Conservation (phyloP, 2,888 invertebrate genomes). For the Trichacis sp. region DNA sequence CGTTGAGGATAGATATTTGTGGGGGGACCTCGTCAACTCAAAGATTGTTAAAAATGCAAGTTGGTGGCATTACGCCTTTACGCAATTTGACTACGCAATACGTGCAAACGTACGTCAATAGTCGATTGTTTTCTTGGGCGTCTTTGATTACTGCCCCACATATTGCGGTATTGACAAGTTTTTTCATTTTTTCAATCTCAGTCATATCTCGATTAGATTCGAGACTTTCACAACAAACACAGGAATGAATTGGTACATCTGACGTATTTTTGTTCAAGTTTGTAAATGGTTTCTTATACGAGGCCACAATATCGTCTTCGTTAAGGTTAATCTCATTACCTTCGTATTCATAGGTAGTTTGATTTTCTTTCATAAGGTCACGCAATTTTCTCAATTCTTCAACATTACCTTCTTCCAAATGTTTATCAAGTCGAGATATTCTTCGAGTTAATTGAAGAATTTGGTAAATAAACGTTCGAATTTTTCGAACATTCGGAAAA, state of each 20-base stretch:
- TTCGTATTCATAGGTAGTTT: too few species aligned
- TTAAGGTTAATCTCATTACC: too few species aligned
- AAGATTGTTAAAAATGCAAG: constrained; percentile 47
- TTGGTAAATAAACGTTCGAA: too few species aligned
- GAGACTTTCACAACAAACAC: neutral
- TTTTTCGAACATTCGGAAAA: too few species aligned
- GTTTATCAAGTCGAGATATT: too few species aligned
- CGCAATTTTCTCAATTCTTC: too few species aligned
- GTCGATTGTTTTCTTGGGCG: neutral
- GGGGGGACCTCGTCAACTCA: constrained; percentile 24
- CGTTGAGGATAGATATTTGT: constrained; percentile 26
- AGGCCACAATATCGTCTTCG: too few species aligned
- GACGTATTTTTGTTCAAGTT: too few species aligned
- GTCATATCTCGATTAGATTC: neutral
- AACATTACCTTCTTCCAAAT: too few species aligned
- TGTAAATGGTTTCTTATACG: too few species aligned
- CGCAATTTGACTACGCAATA: neutral
- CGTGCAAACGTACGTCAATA: neutral
- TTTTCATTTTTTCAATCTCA: neutral
- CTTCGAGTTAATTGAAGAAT: too few species aligned
- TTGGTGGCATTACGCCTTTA: constrained; percentile 7
- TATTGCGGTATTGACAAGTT: neutral
- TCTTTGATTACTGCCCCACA: neutral
- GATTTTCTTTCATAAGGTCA: too few species aligned
- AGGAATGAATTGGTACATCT: neutral